Base-by-base conservation (phyloP, 2,888 invertebrate genomes). In the Machimus rusticus region DNA sequence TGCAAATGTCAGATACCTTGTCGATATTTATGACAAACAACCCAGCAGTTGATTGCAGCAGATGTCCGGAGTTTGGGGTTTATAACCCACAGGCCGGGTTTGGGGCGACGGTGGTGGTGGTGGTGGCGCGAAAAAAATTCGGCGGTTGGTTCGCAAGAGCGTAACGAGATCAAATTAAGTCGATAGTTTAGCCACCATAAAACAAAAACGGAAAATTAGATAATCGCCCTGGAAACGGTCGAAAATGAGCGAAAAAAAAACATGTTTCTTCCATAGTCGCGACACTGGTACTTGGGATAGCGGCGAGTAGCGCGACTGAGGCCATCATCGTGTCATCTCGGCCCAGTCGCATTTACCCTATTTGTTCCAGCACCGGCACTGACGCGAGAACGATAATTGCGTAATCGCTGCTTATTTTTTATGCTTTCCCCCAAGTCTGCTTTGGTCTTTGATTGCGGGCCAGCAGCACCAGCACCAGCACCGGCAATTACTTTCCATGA, bases 121-220 rank as follows among this genome's bases (percentile, higher is more conserved):
- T 51, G 12, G 19, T 14, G 12, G n/a, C n/a, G 55, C 46, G 51
- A 79, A 79, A 43, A 43, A 79, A 79, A 79, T 79, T 51, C 28
- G 51, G 12, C 28, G 51, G 51, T 23, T 12, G 79, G 31, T n/a
- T 51, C 51, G 31, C 31, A 79, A 51, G 51, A 57, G 57, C 82
- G 82, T 82, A 82, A 82, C 57, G 39, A 82, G 82, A 82, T 82
- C 66, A 82, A 82, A 82, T 82, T 57, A 66, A 82, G 57, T 37
- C 66, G 66, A 82, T 82, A 57, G 66, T 66, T 57, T 66, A 57
- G 57, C n/a, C 4, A n/a, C n/a, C 55, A 55, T 14, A 14, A 34
- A 37, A 9, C 51, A 51, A 51, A 46, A 55, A 81, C 5, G 82
- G 57, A 8, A 82, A 82, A 82, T 82, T 82, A 82, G 57, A 57